Evolutionary conservation across 1,140 invertebrate genomes (phyloP), one percentile per base, ranked within the genome.

Genomic region (Drosophila pandora): DNA sequence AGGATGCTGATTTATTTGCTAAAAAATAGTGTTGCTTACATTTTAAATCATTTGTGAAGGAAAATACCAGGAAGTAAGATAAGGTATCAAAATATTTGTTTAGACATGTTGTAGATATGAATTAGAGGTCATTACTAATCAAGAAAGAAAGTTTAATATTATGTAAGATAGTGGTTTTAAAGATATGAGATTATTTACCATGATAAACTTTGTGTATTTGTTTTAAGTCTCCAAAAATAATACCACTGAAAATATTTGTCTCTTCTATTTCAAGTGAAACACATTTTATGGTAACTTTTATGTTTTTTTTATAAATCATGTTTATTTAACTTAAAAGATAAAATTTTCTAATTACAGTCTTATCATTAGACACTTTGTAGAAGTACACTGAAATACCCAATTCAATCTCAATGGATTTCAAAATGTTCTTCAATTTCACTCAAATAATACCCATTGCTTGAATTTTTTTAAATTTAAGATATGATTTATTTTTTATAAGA

Each of bases 1-100:
- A 10, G 28, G n/a, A 23, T 12, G 37, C 41, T 48, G 2, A 13
- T 2, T 23, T 67, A 43, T 68, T 37, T 17, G 50, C 30, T n/a
- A 37, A 56, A 48, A 56, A 55, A 69, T 28, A 12, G 13, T 1
- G 9, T 7, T 25, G 9, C 4, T n/a, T 22, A 25, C 21, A 37
- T 12, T 37, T n/a, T 23, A 50, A 49, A 25, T 12, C 21, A 28
- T 45, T 23, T 47, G 2, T 13, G 37, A 61, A 23, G 45, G 39
- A 30, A 12, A 64, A 28, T 57, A 9, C 8, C 9, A 3, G 6
- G 12, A 25, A n/a, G 9, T 25, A 10, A 57, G 47, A n/a, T n/a
- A n/a, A 28, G 1, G 10, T 32, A 37, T n/a, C 1, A 10, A 21
- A 32, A 57, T 48, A 57, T 57, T 57, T 57, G 47, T 1, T 47